These are phyloP conservation scores for Osmoderma eremita DNA, from an alignment of 2,888 invertebrate genomes.

Conservation along the genomic window DNA sequence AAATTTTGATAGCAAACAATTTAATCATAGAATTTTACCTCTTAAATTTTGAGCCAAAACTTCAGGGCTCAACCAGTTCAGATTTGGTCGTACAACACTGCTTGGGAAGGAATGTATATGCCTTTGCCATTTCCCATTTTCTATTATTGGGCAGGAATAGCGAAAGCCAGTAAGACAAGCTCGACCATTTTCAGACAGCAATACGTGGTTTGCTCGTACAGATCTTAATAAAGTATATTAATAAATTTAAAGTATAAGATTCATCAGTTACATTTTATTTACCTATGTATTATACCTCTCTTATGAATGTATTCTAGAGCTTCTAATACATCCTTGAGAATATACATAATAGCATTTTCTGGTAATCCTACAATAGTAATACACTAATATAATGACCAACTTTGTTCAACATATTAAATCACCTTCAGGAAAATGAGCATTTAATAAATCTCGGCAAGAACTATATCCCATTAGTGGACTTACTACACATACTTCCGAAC, in stretches of 20 bases:
- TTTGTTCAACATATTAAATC: slow-evolving; percentile 28
- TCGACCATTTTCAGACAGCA: slow-evolving; percentile 77
- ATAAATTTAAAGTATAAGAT: not conserved
- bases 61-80: slow-evolving; percentile 95
- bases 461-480: slow-evolving; percentile 87
- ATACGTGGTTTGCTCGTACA: slow-evolving; percentile 84
- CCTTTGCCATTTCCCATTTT: slow-evolving; percentile 75
- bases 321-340: slow-evolving; percentile 80
- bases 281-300: slow-evolving; percentile 86
- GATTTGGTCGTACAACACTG: slow-evolving; percentile 71
- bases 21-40: slow-evolving; percentile 49
- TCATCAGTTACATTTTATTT: slow-evolving; percentile 10
- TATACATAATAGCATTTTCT: slow-evolving; percentile 82
- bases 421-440: slow-evolving; percentile 75
- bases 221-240: slow-evolving; percentile 68
- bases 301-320: slow-evolving; percentile 88
- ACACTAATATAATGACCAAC: slow-evolving; percentile 23
- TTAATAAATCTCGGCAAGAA: slow-evolving; percentile 82
- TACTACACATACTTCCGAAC: slow-evolving; percentile 81
- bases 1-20: not conserved
- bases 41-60: slow-evolving; percentile 77
- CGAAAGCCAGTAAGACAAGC: slow-evolving; percentile 83
- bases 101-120: slow-evolving; percentile 81
- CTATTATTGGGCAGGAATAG: slow-evolving; percentile 78
- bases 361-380: slow-evolving; percentile 72